Base-by-base conservation (phyloP, 1,140 invertebrate genomes). In the Anastrepha ludens region DNA sequence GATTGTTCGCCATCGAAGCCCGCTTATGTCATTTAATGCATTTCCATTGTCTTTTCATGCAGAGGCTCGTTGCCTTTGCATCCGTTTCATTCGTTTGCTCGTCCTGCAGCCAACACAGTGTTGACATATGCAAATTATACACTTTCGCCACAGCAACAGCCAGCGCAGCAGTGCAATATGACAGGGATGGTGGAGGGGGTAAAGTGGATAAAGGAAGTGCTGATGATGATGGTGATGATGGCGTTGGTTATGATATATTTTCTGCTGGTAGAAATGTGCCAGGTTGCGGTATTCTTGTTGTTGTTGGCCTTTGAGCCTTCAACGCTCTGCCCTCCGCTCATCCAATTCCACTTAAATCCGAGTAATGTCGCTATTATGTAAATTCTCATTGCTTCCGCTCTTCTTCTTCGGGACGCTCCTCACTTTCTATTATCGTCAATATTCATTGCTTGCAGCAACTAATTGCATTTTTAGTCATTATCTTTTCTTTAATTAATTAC, bases 111-210 rank as follows among this genome's bases (percentile, higher is more conserved):
- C 65, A 74, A 15, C 47, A 81, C 47, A 81, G 47, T 81, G 74
- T 81, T 81, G 74, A 81, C 74, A 81, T 81, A 81, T 81, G 74
- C 74, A 81, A 81, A 81, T 81, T 81, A 81, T 81, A 81, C 74
- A 81, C 74, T 81, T 81, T 81, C 74, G 44, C 17, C 74, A 81
- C 15, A 67, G 9, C 7, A 67, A 70, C 39, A 47, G 4, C 2
- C 67, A 70, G 60, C 74, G 29, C 1, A 20, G 74, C 44, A 13
- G 11, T 0, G 47, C 0, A 55, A 55, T 8, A 47, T n/a, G 11
- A 13, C 11, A n/a, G 7, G 74, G 50, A 55, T 15, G 70, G 2
- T 29, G 47, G 5, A 20, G 47, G 9, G 5, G 15, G 74, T 11
- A 8, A 67, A n/a, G 65, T 11, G 29, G 65, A 70, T 15, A 29